These are phyloP conservation scores for Caranx melampygus DNA, from an alignment of 2,113 vertebrate genomes.

Conservation along the genomic window DNA sequence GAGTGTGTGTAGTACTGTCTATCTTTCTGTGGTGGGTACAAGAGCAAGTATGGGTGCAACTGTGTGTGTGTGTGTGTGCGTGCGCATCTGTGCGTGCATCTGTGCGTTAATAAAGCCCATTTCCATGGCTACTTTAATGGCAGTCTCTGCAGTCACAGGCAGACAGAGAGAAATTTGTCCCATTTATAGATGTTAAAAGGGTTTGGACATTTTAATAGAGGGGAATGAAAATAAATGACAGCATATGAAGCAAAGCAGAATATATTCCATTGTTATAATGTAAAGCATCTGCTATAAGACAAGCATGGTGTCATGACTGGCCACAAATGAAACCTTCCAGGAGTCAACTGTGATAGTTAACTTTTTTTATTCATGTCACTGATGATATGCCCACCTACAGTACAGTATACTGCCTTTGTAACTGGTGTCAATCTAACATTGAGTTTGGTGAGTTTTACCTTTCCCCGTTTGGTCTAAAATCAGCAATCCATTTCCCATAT, in stretches of 20 bases:
- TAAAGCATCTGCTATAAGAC: constrained; percentile 37
- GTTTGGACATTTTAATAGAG: constrained; percentile 75
- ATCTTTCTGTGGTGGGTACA: constrained; percentile 18
- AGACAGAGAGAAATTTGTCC: constrained; percentile 71
- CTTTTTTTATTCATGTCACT: constrained; percentile 35
- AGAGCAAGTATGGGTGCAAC: constrained; percentile 13
- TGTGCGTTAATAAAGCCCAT: constrained; percentile 70
- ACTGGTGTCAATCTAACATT: constrained; percentile 12
- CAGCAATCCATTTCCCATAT: not conserved
- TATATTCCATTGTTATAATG: constrained; percentile 52
- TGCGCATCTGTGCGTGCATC: not conserved
- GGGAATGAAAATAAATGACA: constrained; percentile 67
- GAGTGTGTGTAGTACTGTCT: constrained; percentile 11
- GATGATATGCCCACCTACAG: constrained; percentile 8
- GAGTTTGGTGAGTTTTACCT: not conserved
- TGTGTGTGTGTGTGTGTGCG: not conserved
- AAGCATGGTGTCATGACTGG: constrained; percentile 17
- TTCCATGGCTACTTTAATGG: constrained; percentile 69
- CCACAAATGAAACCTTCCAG: constrained; percentile 34
- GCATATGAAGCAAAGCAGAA: constrained; percentile 61
- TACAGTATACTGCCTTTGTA: not conserved
- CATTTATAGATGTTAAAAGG: constrained; percentile 76
- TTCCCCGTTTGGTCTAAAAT: not conserved
- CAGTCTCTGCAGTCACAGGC: constrained; percentile 58
- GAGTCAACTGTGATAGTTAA: constrained; percentile 32